Evolutionary conservation across 2,888 invertebrate species (phyloP).

Genomic region (Nebria salina): DNA sequence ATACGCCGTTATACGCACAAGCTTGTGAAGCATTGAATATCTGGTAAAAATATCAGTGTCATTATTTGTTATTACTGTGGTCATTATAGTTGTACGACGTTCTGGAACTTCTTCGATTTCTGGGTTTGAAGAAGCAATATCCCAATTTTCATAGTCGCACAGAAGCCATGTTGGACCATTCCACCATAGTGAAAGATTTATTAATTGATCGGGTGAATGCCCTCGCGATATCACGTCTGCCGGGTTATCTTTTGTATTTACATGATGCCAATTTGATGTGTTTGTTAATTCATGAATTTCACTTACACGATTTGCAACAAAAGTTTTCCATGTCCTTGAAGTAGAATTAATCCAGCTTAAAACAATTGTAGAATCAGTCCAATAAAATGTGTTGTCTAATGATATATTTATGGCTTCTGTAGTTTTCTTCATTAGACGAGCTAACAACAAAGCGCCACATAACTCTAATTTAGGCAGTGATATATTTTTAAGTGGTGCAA

Average conservation of each 20-base stretch:
- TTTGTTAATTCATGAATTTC: constrained; percentile 44
- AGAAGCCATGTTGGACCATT: too few species aligned
- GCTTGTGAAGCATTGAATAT: too few species aligned
- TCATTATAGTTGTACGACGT: too few species aligned
- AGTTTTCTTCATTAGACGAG: constrained; percentile 22
- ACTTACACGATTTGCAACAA: constrained; percentile 48
- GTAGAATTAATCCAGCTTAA: constrained; percentile 45
- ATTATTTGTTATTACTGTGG: too few species aligned
- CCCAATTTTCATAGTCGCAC: too few species aligned
- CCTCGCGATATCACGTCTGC: constrained; percentile 40
- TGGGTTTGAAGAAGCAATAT: too few species aligned
- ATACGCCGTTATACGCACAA: too few species aligned
- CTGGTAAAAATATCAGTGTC: too few species aligned
- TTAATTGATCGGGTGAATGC: neutral
- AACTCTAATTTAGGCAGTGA: constrained; percentile 18
- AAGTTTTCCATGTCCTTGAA: constrained; percentile 46
- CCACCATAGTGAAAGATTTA: too few species aligned
- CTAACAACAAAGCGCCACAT: constrained; percentile 23
- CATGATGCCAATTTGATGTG: constrained; percentile 31
- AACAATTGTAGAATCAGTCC: constrained; percentile 47
- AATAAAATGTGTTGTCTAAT: constrained; percentile 15
- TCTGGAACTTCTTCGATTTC: too few species aligned
- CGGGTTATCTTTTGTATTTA: constrained; percentile 27
- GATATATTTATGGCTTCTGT: neutral
- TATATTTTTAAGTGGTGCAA: constrained; percentile 28